Conservation (phyloP, 2,113 vertebrate species). For the zebrafish (Danio rerio) region DNA sequence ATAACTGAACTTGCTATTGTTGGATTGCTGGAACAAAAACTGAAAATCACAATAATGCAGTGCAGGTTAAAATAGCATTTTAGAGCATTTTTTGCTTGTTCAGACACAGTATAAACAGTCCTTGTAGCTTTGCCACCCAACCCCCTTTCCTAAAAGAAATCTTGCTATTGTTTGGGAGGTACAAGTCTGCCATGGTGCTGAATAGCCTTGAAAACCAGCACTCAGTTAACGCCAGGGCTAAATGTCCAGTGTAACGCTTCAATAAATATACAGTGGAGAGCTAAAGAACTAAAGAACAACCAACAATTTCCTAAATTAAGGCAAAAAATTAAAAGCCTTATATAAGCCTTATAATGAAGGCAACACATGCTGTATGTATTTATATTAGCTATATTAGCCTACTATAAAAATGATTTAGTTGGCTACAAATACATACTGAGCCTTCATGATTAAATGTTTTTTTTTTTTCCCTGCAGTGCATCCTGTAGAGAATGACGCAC, state of each 20-base stretch:
- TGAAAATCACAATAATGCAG: background rate
- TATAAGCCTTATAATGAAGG: no score
- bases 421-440: no score
- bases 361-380: no score
- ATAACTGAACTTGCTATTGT: background rate
- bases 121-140: constrained; percentile 3
- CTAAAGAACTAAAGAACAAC: no score
- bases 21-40: background rate
- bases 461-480: no score
- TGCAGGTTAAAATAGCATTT: background rate
- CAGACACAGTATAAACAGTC: constrained; percentile 13
- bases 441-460: no score
- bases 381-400: no score
- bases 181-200: background rate
- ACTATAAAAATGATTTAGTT: no score
- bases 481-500: no score
- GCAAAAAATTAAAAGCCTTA: no score
- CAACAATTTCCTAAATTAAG: no score
- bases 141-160: constrained; percentile 43
- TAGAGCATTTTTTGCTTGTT: background rate
- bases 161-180: constrained; percentile 20
- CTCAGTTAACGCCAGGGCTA: constrained; percentile 3
- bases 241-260: background rate
- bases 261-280: background rate
- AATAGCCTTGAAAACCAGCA: background rate